These are phyloP conservation scores for Mystacornis crossleyi DNA, from an alignment of 2,113 vertebrate genomes.

Conservation along the genomic window DNA sequence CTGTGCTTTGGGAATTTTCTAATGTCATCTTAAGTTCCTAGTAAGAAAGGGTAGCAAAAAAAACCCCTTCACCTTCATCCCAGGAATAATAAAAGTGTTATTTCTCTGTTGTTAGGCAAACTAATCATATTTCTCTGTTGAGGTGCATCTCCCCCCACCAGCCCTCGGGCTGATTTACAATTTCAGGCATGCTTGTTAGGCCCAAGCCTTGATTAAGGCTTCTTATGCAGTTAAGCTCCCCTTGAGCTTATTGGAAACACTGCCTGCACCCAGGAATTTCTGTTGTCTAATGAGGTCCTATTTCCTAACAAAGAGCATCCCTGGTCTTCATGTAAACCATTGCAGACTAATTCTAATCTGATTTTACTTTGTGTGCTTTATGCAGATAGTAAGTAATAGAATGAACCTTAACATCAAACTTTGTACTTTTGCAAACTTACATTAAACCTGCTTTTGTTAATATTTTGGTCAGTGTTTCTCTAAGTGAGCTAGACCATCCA, in stretches of 20 bases:
- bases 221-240: neutral
- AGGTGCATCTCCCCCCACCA: neutral
- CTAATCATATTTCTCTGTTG: neutral
- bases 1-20: neutral
- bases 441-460: neutral
- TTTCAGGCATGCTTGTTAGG: neutral
- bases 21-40: neutral
- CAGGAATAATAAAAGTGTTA: neutral
- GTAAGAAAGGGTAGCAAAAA: neutral
- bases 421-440: neutral
- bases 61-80: rapidly evolving
- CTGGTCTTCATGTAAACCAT: neutral
- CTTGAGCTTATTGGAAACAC: neutral
- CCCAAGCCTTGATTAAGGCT: neutral
- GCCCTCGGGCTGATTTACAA: rapidly evolving
- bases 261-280: neutral
- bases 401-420: neutral
- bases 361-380: neutral
- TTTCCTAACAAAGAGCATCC: neutral
- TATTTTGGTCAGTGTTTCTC: neutral
- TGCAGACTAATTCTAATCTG: neutral
- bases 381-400: neutral
- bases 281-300: neutral
- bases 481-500: neutral
- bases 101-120: neutral